Conservation (phyloP, 2,113 vertebrate species). For the Suricata suricatta region DNA sequence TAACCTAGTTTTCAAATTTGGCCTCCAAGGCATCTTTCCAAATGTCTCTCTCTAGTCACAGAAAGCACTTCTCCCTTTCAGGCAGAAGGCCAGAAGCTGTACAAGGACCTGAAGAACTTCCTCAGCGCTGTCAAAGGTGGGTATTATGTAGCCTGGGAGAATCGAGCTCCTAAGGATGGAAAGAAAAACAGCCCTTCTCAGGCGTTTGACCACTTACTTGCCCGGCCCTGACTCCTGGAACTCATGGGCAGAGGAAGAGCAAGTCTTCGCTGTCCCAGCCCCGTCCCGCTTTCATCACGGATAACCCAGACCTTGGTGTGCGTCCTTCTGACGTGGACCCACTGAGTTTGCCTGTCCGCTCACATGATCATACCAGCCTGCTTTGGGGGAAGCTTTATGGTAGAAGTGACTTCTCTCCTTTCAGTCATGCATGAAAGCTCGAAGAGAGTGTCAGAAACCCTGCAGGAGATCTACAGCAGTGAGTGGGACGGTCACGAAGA, state of each 20-base stretch:
- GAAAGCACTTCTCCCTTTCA: slow-evolving; percentile 77
- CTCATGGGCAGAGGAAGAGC: background rate
- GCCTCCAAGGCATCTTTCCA: background rate
- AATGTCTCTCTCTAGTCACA: slow-evolving; percentile 9
- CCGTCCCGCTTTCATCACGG: background rate
- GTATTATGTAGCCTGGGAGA: background rate
- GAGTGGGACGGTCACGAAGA: slow-evolving; percentile 92
- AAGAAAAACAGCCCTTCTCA: background rate
- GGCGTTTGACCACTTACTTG: background rate
- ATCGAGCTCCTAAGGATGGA: background rate
- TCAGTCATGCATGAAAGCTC: slow-evolving; percentile 96
- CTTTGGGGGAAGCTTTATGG: background rate
- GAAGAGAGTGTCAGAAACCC: slow-evolving; percentile 90
- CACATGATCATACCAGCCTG: background rate
- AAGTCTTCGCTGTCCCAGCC: background rate
- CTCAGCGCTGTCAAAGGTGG: slow-evolving; percentile 92
- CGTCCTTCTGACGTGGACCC: background rate
- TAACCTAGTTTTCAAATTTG: slow-evolving; percentile 1
- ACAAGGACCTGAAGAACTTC: slow-evolving; percentile 94
- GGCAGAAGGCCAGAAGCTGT: slow-evolving; percentile 91
- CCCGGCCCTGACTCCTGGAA: background rate
- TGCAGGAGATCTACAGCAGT: slow-evolving; percentile 91
- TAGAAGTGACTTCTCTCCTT: slow-evolving; percentile 50
- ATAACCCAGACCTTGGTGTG: background rate
- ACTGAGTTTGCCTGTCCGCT: background rate